Conservation (phyloP, 2,888 invertebrate species). For the Eupithecia exiguata region DNA sequence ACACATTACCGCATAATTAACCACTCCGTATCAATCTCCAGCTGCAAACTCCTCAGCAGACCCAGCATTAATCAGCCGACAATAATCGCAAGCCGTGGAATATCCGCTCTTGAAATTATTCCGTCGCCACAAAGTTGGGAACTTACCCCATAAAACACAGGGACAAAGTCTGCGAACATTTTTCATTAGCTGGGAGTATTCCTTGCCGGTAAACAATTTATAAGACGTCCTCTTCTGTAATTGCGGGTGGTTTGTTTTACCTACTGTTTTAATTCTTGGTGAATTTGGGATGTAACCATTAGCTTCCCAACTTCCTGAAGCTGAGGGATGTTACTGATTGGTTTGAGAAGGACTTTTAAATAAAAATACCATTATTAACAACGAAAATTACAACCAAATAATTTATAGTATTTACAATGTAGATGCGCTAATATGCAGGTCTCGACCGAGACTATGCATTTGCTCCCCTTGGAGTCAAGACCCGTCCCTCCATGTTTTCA, state of each 20-base stretch:
- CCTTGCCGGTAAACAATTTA: constrained; percentile 71
- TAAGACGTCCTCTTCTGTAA: constrained; percentile 67
- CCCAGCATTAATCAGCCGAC: constrained; percentile 71
- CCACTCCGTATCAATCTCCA: constrained; percentile 1
- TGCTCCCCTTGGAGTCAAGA: too few relatives aligned
- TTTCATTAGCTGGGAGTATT: constrained; percentile 68
- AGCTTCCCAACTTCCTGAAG: neutral
- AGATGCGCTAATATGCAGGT: too few relatives aligned
- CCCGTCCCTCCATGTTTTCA: too few relatives aligned
- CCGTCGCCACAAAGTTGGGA: constrained; percentile 54
- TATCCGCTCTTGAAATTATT: constrained; percentile 78
- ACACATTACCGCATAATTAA: neutral
- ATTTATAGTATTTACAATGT: too few relatives aligned
- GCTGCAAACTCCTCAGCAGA: constrained; percentile 16
- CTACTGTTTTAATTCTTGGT: neutral
- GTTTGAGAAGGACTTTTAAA: too few relatives aligned
- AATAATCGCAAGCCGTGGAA: constrained; percentile 77
- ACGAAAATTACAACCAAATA: too few relatives aligned
- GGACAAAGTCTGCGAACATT: constrained; percentile 75
- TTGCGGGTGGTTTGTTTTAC: constrained; percentile 43
- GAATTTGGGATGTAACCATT: neutral
- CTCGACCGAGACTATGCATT: too few relatives aligned
- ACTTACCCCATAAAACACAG: constrained; percentile 75
- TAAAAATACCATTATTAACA: too few relatives aligned
- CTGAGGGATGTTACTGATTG: too few relatives aligned